phyloP scores from a whole-genome alignment of 2,113 vertebrate genomes.

The Okapia johnstoni region DNA sequence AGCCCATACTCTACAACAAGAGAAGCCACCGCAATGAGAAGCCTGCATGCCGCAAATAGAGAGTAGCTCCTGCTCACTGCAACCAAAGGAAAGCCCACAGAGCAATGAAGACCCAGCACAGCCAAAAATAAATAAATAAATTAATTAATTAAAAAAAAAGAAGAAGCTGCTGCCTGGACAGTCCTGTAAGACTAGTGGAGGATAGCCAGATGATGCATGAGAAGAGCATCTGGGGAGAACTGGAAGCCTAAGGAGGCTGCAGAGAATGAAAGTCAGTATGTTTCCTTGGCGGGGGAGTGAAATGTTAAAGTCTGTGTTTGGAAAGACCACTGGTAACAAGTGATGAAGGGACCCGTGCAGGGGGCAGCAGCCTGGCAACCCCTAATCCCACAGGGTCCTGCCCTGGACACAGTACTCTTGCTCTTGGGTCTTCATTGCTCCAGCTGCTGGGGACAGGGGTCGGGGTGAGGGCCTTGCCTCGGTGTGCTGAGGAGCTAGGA shows the following conservation, averaged over 20 bases:
- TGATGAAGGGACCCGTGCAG: not conserved
- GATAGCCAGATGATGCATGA: not conserved
- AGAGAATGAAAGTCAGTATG: not conserved
- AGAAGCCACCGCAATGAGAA: not conserved
- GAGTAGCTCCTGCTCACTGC: not conserved
- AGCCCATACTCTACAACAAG: not conserved
- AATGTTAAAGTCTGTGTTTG: not conserved
- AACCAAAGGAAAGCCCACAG: not conserved
- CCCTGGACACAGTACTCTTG: not conserved
- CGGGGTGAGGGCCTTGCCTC: not conserved
- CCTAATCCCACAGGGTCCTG: not conserved
- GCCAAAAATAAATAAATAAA: not conserved
- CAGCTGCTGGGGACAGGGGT: not conserved
- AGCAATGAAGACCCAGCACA: not conserved
- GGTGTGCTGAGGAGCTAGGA: not conserved
- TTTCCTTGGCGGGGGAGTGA: not conserved
- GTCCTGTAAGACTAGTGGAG: not conserved
- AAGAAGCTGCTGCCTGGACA: not conserved
- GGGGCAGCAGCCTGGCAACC: not conserved
- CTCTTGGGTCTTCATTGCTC: not conserved
- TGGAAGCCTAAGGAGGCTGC: not conserved
- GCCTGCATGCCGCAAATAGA: not conserved
- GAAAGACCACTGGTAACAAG: not conserved
- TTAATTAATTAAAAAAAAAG: not conserved
- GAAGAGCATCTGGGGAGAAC: not conserved